These are phyloP conservation scores for Drosophila monieri DNA, from an alignment of 2,888 invertebrate species.

Conservation along the genomic window DNA sequence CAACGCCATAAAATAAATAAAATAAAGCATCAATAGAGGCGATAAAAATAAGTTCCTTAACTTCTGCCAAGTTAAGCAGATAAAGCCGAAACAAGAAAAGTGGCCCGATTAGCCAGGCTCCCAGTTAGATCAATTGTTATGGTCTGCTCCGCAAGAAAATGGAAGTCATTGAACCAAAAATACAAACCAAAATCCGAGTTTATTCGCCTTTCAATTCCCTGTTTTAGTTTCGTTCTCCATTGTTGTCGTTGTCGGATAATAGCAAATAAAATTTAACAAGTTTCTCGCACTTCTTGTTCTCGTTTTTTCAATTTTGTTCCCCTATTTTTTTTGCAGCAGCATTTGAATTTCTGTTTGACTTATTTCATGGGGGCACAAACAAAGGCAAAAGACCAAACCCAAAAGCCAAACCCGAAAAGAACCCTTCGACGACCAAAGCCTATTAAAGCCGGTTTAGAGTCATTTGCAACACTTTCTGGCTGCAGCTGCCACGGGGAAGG, in stretches of 20 bases:
- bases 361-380: slow-evolving; percentile 54
- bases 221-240: slow-evolving; percentile 31
- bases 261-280: slow-evolving; percentile 53
- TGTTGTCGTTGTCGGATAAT: slow-evolving; percentile 10
- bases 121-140: slow-evolving; percentile 34
- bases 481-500: slow-evolving; percentile 52
- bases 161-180: slow-evolving; percentile 47
- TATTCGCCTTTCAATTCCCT: slow-evolving; percentile 48
- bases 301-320: too few species aligned
- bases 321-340: slow-evolving; percentile 25
- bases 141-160: slow-evolving; percentile 18
- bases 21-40: too few species aligned
- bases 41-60: too few species aligned
- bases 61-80: background rate
- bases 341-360: slow-evolving; percentile 69
- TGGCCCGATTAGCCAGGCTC: too few species aligned
- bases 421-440: slow-evolving; percentile 31
- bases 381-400: slow-evolving; percentile 8
- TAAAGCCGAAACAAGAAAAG: slow-evolving; percentile 9
- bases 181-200: slow-evolving; percentile 44
- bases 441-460: slow-evolving; percentile 55
- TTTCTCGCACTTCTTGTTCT: slow-evolving; percentile 37
- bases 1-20: too few species aligned
- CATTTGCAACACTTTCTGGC: slow-evolving; percentile 65
- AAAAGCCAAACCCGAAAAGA: too few species aligned